Percentiles rank a stretch among this genome's conserved stretches.
Evolutionary conservation across 2,888 invertebrate genomes (phyloP).

Genomic region (Aphodius sticticus): DNA sequence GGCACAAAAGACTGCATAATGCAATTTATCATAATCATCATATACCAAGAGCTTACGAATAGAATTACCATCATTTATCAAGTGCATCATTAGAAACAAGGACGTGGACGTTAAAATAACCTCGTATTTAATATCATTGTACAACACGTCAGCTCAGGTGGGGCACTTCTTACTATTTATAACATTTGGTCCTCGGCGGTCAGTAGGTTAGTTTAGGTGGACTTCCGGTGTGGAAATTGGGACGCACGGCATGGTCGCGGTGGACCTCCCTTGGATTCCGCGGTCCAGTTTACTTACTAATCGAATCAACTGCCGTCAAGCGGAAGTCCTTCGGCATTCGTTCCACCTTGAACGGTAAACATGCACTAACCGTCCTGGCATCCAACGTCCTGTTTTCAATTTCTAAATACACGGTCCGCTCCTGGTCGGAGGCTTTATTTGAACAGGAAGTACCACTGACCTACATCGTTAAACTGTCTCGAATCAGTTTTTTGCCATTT

Average conservation of each 20-base stretch:
- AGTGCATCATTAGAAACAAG: background rate
- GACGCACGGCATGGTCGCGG: slow-evolving; percentile 15
- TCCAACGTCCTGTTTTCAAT: background rate
- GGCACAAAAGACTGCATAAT: no score
- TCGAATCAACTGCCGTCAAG: background rate
- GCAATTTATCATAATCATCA: background rate
- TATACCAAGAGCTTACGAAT: background rate
- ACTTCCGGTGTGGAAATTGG: slow-evolving; percentile 22
- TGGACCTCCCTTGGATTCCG: slow-evolving; percentile 8
- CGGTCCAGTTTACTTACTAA: background rate
- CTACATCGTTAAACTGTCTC: background rate
- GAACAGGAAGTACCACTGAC: background rate
- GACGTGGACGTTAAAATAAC: background rate
- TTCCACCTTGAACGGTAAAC: background rate
- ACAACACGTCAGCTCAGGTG: background rate
- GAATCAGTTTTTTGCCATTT: background rate
- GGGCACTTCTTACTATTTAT: background rate
- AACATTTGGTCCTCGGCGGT: background rate
- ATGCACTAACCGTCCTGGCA: background rate
- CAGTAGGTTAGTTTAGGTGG: slow-evolving; percentile 23
- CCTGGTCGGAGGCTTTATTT: background rate
- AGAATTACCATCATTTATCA: background rate
- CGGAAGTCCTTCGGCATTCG: background rate
- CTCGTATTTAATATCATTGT: background rate
- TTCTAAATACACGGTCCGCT: background rate